phyloP scores from a whole-genome alignment of 2,113 vertebrate genomes.

The Urocynchramus pylzowi region DNA sequence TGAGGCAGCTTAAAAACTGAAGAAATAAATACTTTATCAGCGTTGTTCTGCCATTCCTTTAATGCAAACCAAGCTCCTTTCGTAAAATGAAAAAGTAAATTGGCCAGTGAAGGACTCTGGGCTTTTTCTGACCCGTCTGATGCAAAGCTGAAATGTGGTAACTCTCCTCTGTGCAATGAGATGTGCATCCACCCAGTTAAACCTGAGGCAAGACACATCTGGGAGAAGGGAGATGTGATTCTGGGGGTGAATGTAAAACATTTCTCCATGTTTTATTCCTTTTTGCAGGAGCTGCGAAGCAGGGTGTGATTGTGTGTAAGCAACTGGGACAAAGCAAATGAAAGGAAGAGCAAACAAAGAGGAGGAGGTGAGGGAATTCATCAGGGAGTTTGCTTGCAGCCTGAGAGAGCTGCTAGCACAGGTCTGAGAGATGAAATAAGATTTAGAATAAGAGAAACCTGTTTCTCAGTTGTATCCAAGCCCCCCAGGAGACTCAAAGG shows the following conservation, averaged over 20 bases:
- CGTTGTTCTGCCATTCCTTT: neutral
- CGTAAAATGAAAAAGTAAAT: neutral
- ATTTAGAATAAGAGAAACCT: neutral
- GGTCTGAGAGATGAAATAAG: neutral
- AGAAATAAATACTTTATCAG: neutral
- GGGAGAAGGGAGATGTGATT: neutral
- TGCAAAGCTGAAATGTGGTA: neutral
- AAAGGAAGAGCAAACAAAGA: constrained; percentile 11
- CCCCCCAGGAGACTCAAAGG: constrained; percentile 12
- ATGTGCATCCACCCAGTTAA: neutral
- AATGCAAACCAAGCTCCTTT: neutral
- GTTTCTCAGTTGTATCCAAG: neutral
- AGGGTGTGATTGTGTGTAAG: neutral
- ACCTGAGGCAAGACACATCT: neutral
- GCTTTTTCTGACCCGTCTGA: neutral
- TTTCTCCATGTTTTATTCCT: neutral
- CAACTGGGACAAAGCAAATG: neutral
- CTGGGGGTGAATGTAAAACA: neutral
- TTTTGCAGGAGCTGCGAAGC: neutral
- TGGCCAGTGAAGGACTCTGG: neutral
- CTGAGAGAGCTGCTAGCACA: neutral
- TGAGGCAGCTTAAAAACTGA: neutral
- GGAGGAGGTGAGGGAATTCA: neutral
- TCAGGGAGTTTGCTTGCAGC: neutral
- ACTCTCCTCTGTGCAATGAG: neutral